These are phyloP conservation scores for Stigmatopora argus DNA, from an alignment of 2,113 vertebrate genomes.

Conservation along the genomic window DNA sequence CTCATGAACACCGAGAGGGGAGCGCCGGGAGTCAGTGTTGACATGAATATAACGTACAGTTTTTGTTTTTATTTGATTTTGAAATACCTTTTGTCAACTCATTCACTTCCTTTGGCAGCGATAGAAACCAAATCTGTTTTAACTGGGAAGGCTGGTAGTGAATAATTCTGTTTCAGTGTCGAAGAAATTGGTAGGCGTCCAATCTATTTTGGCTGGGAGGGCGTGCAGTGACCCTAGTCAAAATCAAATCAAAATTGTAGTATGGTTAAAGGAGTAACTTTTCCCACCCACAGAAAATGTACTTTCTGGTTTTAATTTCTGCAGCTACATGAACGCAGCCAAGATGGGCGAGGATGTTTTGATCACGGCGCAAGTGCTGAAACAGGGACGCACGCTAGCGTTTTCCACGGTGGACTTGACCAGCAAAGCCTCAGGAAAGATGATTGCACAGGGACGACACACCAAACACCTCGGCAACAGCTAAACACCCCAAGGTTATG, in stretches of 20 bases:
- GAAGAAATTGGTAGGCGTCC: too few relatives aligned
- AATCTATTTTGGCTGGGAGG: too few relatives aligned
- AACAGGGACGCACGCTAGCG: constrained; percentile 82
- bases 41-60: constrained; percentile 93
- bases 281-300: neutral
- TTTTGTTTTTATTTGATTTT: neutral
- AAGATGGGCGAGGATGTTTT: constrained; percentile 87
- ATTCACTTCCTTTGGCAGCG: too few relatives aligned
- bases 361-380: constrained; percentile 89
- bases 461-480: constrained; percentile 84
- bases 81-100: too few relatives aligned
- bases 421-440: constrained; percentile 83
- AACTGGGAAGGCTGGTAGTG: too few relatives aligned
- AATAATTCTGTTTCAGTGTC: too few relatives aligned
- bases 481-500: constrained; percentile 12
- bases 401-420: constrained; percentile 90
- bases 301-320: neutral
- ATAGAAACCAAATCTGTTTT: too few relatives aligned
- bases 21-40: constrained; percentile 84
- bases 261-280: neutral
- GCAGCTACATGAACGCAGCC: constrained; percentile 88
- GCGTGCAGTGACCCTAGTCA: too few relatives aligned
- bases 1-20: constrained; percentile 80
- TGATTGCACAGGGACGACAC: constrained; percentile 91
- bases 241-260: too few relatives aligned